Conservation (phyloP, 2,888 invertebrate genomes). For the Ennomos fuscantarius region DNA sequence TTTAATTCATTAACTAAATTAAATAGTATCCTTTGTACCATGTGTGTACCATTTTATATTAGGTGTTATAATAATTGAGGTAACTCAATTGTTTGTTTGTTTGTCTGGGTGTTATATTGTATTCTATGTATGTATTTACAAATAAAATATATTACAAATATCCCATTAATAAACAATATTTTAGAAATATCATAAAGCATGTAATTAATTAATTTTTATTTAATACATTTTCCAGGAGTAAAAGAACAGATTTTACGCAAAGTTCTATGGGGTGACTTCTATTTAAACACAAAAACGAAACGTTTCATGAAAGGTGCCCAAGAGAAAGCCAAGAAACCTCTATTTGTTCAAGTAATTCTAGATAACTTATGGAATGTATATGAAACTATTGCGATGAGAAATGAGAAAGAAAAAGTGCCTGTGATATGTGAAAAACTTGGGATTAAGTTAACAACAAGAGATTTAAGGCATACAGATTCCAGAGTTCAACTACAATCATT, state of each 20-base stretch:
- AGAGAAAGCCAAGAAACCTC: conserved; percentile 95
- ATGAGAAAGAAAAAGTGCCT: conserved; percentile 90
- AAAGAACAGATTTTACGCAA: conserved; percentile 89
- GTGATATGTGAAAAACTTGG: conserved; percentile 90
- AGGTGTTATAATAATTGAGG: too few species aligned
- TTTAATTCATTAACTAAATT: too few species aligned
- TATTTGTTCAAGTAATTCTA: conserved; percentile 96
- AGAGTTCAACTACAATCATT: conserved; percentile 92
- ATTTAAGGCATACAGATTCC: conserved; percentile 91
- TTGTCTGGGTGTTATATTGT: too few species aligned
- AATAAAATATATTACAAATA: too few species aligned
- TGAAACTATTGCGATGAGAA: conserved; percentile 90
- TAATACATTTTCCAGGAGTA: conserved; percentile 60
- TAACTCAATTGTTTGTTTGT: too few species aligned
- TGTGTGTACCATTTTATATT: too few species aligned
- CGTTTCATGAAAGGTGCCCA: conserved; percentile 94
- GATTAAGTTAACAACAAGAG: conserved; percentile 90
- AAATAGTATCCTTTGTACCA: too few species aligned
- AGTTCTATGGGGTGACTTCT: conserved; percentile 98
- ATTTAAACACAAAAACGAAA: conserved; percentile 93
- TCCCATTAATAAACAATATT: too few species aligned
- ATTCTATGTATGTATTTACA: too few species aligned
- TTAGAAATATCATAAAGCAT: too few species aligned
- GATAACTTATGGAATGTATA: conserved; percentile 97
- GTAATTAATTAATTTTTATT: background rate